Evolutionary conservation across 2,888 invertebrate genomes (phyloP), one percentile per base, ranked within the genome.

Genomic region (Cepaea hortensis): DNA sequence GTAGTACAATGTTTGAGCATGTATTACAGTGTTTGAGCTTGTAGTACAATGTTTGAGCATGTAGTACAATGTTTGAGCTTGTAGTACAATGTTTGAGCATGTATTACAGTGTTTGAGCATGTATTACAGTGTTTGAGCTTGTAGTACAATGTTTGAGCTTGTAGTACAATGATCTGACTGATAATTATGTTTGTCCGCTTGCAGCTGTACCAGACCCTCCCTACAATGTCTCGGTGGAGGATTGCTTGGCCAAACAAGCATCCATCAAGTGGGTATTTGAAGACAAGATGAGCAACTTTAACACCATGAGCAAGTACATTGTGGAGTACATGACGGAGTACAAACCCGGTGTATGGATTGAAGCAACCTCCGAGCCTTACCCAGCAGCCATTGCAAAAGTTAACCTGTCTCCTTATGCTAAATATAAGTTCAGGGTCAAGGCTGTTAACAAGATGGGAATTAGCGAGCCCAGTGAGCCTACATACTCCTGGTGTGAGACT

Each of bases 401-500:
- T 55, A 35, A 81, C 35, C 85, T 88, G 11, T 84, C 88, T 0
- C 85, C 85, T 0, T 88, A 62, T 48, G 88, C 88, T 5, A 82
- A 76, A n/a, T 87, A 87, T 79, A 98, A 98, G 0, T 99, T 98
- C 96, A 96, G 97, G 88, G 97, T 98, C 72, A 96, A 97, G 80
- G 99, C 99, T 0, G 96, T 96, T 94, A 99, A 99, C 95, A 97
- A 97, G 95, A 97, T 99, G 91, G 99, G 99, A 0, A 96, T 96
- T 7, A 98, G 98, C 0, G 94, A 96, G 23, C 97, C 98, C 0
- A 98, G 98, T n/a, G 94, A 95, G 0, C 97, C 86, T 88, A 93
- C 90, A 87, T 55, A 89, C 86, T 91, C 88, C 81, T 90, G 87
- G 70, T 99, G 99, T 94, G 96, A 96, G 83, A 98, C 99, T 0